phyloP scores from a whole-genome alignment of 2,888 invertebrate genomes.

The Zootermopsis nevadensis region DNA sequence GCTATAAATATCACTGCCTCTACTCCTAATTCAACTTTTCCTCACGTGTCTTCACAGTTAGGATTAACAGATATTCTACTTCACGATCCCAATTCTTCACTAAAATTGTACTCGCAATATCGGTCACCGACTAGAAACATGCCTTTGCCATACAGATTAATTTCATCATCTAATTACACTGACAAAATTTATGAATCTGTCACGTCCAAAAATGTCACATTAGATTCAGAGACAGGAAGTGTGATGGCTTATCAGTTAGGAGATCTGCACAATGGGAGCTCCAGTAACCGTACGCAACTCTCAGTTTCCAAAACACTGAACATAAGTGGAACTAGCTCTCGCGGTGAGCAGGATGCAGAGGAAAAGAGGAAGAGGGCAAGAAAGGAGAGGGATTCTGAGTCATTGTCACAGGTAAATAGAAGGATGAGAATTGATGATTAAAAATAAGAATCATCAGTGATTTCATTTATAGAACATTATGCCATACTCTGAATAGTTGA shows the following conservation, averaged over 20 bases:
- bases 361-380: neutral
- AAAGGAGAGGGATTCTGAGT: neutral
- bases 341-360: too few species aligned
- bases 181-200: slow-evolving; percentile 8
- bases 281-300: too few species aligned
- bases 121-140: neutral
- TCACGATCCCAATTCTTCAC: neutral
- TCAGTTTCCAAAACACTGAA: too few species aligned
- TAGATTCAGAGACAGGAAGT: neutral
- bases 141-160: slow-evolving; percentile 23
- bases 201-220: neutral
- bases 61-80: neutral
- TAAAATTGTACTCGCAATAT: neutral
- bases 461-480: too few species aligned
- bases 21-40: neutral
- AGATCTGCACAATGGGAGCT: too few species aligned
- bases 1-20: slow-evolving; percentile 61
- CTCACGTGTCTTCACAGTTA: slow-evolving; percentile 1
- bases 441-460: too few species aligned
- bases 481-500: too few species aligned
- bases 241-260: too few species aligned
- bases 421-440: too few species aligned
- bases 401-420: neutral
- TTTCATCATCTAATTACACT: neutral
- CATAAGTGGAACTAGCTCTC: too few species aligned